Evolutionary conservation across 2,888 invertebrate genomes (phyloP).

Genomic region (Hypena proboscidalis): DNA sequence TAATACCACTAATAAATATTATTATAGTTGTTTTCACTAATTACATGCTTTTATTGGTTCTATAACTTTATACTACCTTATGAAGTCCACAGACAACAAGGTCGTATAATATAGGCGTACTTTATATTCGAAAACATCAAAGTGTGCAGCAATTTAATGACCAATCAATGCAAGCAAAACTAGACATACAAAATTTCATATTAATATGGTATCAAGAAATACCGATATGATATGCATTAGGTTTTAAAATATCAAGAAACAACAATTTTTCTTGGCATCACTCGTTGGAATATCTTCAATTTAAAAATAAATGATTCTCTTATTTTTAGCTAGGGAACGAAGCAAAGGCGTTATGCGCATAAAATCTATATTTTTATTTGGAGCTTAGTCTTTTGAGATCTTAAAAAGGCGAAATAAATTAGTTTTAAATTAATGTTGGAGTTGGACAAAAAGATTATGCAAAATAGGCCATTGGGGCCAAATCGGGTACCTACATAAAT

Average conservation of each 20-base stretch:
- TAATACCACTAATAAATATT: no score
- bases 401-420: no score
- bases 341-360: slow-evolving; percentile 4
- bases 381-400: neutral
- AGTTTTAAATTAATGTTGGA: neutral
- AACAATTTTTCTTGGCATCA: slow-evolving; percentile 12
- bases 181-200: neutral
- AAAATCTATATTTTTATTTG: neutral
- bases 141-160: neutral
- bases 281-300: slow-evolving; percentile 4
- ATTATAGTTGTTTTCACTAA: slow-evolving; percentile 17
- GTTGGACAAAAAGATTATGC: slow-evolving; percentile 1
- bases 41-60: no score
- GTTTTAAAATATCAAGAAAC: slow-evolving; percentile 3
- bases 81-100: slow-evolving; percentile 20
- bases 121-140: neutral
- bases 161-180: neutral
- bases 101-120: no score
- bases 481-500: slow-evolving; percentile 30
- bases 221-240: neutral
- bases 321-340: slow-evolving; percentile 11
- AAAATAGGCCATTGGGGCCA: slow-evolving; percentile 23
- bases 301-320: slow-evolving; percentile 2
- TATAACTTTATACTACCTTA: slow-evolving; percentile 13
- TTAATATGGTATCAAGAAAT: neutral